These are phyloP conservation scores for Vicugna pacos DNA, from an alignment of 2,113 vertebrate species.

Conservation along the genomic window DNA sequence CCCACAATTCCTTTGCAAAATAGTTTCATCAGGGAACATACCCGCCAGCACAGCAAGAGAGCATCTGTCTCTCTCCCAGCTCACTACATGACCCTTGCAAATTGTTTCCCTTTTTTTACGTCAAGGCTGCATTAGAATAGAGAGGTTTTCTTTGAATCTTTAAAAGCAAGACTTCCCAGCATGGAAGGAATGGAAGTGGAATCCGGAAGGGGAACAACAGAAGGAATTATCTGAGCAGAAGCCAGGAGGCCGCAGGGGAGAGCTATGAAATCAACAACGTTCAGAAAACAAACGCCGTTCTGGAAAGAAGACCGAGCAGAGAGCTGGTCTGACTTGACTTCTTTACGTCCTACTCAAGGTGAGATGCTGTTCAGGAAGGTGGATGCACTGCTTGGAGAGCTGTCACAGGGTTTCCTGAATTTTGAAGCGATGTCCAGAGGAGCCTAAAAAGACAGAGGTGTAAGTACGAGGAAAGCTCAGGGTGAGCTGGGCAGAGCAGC, in stretches of 20 bases:
- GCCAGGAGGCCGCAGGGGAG: neutral
- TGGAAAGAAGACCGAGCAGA: neutral
- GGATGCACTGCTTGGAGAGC: neutral
- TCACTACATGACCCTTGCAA: neutral
- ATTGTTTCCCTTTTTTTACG: neutral
- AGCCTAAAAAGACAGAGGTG: neutral
- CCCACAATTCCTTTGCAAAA: neutral
- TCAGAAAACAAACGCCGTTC: neutral
- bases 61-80: neutral
- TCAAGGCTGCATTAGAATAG: neutral
- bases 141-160: neutral
- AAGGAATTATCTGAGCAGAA: neutral
- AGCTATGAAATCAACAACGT: neutral
- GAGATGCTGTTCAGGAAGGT: neutral
- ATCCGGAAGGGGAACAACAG: neutral
- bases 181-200: neutral
- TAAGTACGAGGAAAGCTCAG: neutral
- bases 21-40: neutral
- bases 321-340: neutral
- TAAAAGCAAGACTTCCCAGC: neutral
- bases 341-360: neutral
- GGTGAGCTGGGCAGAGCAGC: rapidly evolving
- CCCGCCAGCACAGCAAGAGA: neutral
- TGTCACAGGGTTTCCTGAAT: neutral
- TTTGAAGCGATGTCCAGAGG: neutral